Base-by-base conservation (phyloP, 64 coral and sea anemone genomes). In the Exaiptasia diaphana region DNA sequence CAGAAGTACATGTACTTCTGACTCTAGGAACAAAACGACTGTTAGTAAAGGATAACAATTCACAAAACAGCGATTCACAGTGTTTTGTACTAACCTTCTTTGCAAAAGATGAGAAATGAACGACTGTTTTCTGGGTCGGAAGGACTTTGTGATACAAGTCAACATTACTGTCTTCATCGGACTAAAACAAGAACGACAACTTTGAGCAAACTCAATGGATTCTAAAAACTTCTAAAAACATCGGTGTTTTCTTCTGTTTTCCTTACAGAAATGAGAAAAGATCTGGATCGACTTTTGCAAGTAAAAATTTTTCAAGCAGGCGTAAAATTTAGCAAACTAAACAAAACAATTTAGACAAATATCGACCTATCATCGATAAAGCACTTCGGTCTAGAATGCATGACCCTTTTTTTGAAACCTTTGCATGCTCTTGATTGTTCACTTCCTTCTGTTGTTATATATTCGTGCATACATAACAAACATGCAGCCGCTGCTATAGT, bases 71-170 rank as follows among this genome's bases (percentile, higher is more conserved):
- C 15, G 43, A 6, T 46, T 46, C 6, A 46, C 43, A 15, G 43
- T 46, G 33, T n/a, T 30, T n/a, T n/a, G n/a, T 39, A 35, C 52
- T 70, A 20, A 91, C 89, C 73, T 91, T 91, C 55, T 79, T 83
- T 25, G 75, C 70, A 37, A 60, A 71, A 2, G 89, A 91, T n/a
- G 89, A 91, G 50, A 91, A 91, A 25, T 83, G 48, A 10, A 91
- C 53, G 2, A 24, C 12, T 15, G 50, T 55, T 5, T 30, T 60
- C 15, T 64, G 28, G 10, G 84, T 64, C 13, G 71, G 50, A 20
- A 87, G 41, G 34, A 34, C 41, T 67, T 78, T 67, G 58, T 87
- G 12, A 46, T 87, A 87, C 60, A 87, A 11, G 1, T 76, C 84
- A 1, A 30, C 42, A 25, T 87, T 57, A 37, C 50, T 68, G 58